Conservation (phyloP, 1,140 invertebrate species). For the Neodiprion fabricii region DNA sequence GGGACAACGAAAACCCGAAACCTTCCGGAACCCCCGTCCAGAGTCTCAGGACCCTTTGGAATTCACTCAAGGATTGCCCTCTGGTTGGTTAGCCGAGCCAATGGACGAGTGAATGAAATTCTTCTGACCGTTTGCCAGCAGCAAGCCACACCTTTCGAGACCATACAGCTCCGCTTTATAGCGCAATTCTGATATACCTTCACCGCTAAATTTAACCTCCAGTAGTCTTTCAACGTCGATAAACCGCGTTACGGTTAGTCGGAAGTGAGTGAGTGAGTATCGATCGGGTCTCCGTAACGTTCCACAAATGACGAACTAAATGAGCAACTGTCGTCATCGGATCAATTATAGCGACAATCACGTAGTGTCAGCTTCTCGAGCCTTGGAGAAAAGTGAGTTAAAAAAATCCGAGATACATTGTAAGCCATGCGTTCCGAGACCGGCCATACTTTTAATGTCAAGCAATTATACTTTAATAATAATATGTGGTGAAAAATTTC, state of each 20-base stretch:
- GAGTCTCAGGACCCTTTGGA: conserved; percentile 4
- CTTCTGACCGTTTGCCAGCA: conserved; percentile 27
- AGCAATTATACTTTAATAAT: too few relatives aligned
- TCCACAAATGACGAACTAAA: conserved; percentile 6
- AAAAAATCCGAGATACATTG: too few relatives aligned
- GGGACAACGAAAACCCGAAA: background rate
- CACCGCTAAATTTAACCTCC: background rate
- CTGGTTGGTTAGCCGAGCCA: conserved; percentile 36
- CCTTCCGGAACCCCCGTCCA: background rate
- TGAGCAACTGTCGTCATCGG: too few relatives aligned
- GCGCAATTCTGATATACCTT: background rate
- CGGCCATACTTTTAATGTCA: too few relatives aligned
- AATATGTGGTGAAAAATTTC: too few relatives aligned
- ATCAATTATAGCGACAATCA: too few relatives aligned
- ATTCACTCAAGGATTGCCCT: conserved; percentile 33
- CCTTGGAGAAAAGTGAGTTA: too few relatives aligned
- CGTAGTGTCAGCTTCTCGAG: too few relatives aligned
- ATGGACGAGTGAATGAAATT: conserved; percentile 41
- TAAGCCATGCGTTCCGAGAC: too few relatives aligned
- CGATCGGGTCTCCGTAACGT: conserved; percentile 23
- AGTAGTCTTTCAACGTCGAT: conserved; percentile 12
- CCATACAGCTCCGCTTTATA: conserved; percentile 16
- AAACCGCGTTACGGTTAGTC: background rate
- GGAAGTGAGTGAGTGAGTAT: conserved; percentile 18
- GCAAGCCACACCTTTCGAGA: conserved; percentile 29